Evolutionary conservation across 23 tunicate species (phyloP).

Genomic region (Diplosoma virens): DNA sequence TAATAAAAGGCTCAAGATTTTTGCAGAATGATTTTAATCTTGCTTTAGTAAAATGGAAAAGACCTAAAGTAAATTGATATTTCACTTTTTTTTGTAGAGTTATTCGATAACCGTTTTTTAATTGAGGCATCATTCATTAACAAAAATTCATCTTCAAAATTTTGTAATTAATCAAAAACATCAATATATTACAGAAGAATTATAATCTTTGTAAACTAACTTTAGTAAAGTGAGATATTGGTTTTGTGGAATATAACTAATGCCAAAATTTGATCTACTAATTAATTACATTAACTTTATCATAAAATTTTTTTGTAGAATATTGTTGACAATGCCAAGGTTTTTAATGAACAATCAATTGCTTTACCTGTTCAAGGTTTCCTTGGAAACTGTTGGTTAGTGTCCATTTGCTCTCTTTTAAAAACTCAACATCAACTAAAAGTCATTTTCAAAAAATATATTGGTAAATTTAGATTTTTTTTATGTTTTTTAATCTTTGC

Average conservation of each 20-base stretch:
- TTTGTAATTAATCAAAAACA: too few species aligned
- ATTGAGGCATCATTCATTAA: too few species aligned
- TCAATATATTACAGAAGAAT: too few species aligned
- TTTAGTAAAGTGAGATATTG: too few species aligned
- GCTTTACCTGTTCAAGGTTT: constrained; percentile 32
- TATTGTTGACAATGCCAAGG: neutral
- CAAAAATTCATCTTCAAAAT: too few species aligned
- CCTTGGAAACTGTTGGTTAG: constrained; percentile 54
- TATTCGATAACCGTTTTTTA: too few species aligned
- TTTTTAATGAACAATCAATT: neutral
- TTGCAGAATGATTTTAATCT: neutral
- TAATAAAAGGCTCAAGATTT: too few species aligned
- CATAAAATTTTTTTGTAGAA: constrained; percentile 6
- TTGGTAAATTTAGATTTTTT: too few species aligned
- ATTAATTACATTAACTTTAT: neutral
- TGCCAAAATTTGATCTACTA: too few species aligned
- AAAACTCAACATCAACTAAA: neutral
- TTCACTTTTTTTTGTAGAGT: neutral
- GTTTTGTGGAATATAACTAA: too few species aligned
- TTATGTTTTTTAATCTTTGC: too few species aligned
- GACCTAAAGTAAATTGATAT: neutral
- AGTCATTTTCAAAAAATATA: neutral
- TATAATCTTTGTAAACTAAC: too few species aligned
- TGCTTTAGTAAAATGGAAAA: constrained; percentile 19
- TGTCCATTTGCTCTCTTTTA: constrained; percentile 8